Conservation (phyloP, 2,113 vertebrate species). For the Odontophorus gujanensis region DNA sequence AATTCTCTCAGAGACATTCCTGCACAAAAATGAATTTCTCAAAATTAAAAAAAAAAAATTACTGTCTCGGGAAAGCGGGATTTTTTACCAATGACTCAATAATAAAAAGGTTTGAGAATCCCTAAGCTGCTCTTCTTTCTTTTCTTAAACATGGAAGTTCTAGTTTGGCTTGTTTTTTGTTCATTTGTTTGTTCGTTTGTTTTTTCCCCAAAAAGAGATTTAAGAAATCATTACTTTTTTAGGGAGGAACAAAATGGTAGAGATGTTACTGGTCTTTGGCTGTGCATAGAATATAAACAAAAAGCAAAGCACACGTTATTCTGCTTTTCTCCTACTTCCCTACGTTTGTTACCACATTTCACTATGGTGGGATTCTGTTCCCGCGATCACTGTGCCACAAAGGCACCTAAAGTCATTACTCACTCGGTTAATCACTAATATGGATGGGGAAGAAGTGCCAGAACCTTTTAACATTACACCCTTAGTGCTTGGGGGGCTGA, state of each 20-base stretch:
- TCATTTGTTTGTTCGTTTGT: neutral
- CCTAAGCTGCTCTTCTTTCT: neutral
- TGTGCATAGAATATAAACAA: neutral
- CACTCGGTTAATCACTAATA: constrained; percentile 66
- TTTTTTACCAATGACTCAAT: neutral
- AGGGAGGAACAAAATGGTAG: neutral
- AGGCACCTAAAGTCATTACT: constrained; percentile 55
- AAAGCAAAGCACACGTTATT: neutral
- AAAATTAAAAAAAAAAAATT: neutral
- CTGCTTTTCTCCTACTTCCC: neutral
- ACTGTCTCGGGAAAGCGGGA: neutral
- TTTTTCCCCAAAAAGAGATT: neutral
- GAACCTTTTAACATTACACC: constrained; percentile 30
- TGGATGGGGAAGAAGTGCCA: constrained; percentile 25
- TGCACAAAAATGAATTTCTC: neutral
- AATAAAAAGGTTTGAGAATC: neutral
- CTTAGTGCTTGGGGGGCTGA: neutral
- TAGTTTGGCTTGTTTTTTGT: neutral
- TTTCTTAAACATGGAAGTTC: neutral
- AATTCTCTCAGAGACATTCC: neutral
- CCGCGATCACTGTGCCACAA: neutral
- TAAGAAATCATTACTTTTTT: neutral
- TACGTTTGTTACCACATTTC: neutral
- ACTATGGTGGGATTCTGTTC: neutral
- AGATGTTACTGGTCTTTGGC: neutral